Evolutionary conservation across 2,888 invertebrate genomes (phyloP).

Genomic region (Tryphoninae sp.): DNA sequence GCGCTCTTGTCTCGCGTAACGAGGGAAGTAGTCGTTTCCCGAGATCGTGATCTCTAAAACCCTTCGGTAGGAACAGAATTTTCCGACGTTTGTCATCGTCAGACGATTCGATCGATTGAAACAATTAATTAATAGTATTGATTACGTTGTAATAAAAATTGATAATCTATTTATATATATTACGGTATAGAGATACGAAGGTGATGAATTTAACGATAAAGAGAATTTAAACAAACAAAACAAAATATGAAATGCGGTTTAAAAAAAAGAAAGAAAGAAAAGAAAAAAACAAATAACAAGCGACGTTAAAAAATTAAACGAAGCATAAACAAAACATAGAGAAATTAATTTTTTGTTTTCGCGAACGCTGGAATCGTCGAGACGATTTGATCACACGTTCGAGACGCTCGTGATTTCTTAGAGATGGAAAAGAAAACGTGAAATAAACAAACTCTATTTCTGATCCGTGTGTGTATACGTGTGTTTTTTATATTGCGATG

Average conservation of each 20-base stretch:
- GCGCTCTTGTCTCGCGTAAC: conserved; percentile 26
- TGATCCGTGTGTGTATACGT: conserved; percentile 74
- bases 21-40: conserved; percentile 6
- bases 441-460: conserved; percentile 70
- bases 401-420: conserved; percentile 53
- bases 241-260: conserved; percentile 31
- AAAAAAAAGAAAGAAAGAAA: conserved; percentile 7
- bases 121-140: conserved; percentile 67
- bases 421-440: conserved; percentile 38
- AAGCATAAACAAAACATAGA: conserved; percentile 28
- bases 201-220: conserved; percentile 36
- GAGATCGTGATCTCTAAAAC: conserved; percentile 26
- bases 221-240: conserved; percentile 62
- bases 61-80: conserved; percentile 53
- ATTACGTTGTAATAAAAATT: conserved; percentile 69
- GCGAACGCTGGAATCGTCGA: conserved; percentile 48
- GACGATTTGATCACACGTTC: conserved; percentile 54
- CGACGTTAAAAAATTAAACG: conserved; percentile 43
- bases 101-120: conserved; percentile 59
- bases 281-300: conserved; percentile 10
- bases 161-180: conserved; percentile 77
- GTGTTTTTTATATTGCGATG: conserved; percentile 73
- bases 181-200: conserved; percentile 55
- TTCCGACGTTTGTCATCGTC: conserved; percentile 39
- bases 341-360: conserved; percentile 44